Conservation (phyloP, 2,888 invertebrate species). For the Aquatica leii region DNA sequence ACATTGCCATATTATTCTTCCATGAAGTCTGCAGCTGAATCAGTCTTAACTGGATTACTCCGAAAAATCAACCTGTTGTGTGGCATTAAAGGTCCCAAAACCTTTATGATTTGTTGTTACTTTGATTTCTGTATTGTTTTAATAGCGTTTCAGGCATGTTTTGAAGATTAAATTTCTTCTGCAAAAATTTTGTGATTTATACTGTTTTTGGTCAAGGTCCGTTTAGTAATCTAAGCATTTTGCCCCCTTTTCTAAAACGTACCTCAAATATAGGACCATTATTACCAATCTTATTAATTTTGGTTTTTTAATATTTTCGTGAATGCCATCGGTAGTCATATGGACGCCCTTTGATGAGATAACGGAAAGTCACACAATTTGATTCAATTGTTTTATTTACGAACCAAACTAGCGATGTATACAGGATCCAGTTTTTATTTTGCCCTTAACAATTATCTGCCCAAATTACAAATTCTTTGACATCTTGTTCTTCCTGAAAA, state of each 20-base stretch:
- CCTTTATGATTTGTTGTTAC: neutral
- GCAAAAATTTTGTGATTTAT: neutral
- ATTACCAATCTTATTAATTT: neutral
- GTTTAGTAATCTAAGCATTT: neutral
- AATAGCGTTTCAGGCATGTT: neutral
- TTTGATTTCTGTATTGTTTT: neutral
- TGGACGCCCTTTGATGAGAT: neutral
- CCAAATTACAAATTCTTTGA: neutral
- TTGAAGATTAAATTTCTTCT: neutral
- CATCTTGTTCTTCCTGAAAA: neutral
- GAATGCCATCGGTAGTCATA: neutral
- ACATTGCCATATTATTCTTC: too few species aligned
- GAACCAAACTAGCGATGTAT: neutral
- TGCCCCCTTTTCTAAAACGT: neutral
- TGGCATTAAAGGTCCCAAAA: neutral
- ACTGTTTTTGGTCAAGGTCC: neutral
- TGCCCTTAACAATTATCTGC: conserved; percentile 2
- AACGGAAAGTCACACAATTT: neutral
- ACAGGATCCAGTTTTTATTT: conserved; percentile 8
- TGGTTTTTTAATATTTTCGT: neutral
- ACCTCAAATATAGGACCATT: neutral
- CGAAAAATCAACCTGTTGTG: neutral
- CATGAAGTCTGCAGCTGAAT: too few species aligned
- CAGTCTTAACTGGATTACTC: too few species aligned
- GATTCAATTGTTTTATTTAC: neutral